Evolutionary conservation across 2,888 invertebrate species (phyloP).

Genomic region (Melanostoma mellinum): DNA sequence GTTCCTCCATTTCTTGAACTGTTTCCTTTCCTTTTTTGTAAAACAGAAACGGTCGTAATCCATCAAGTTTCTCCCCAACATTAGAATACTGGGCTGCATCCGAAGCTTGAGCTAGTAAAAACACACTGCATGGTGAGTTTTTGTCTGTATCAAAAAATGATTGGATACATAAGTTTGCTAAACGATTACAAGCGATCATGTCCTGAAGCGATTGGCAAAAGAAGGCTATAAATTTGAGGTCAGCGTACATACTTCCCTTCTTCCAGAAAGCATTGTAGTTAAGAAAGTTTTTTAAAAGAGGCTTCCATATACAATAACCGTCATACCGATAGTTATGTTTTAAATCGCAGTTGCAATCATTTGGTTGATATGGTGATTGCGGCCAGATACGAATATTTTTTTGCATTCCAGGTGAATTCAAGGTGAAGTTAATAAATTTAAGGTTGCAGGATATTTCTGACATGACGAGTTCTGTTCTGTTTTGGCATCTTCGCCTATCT

Average conservation of each 20-base stretch:
- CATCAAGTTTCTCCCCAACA: slow-evolving; percentile 76
- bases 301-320: slow-evolving; percentile 79
- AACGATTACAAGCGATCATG: slow-evolving; percentile 85
- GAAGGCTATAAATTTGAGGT: slow-evolving; percentile 80
- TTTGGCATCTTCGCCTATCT: slow-evolving; percentile 34
- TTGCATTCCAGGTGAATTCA: slow-evolving; percentile 53
- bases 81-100: slow-evolving; percentile 79
- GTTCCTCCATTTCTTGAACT: slow-evolving; percentile 66
- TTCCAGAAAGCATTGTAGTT: slow-evolving; percentile 79
- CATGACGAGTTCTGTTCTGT: slow-evolving; percentile 27
- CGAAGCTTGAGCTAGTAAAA: slow-evolving; percentile 79
- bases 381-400: slow-evolving; percentile 71
- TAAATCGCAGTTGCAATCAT: slow-evolving; percentile 77
- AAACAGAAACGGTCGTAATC: slow-evolving; percentile 79
- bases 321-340: slow-evolving; percentile 78
- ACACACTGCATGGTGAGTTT: slow-evolving; percentile 82
- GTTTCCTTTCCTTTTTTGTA: slow-evolving; percentile 78
- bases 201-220: slow-evolving; percentile 81
- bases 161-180: slow-evolving; percentile 87
- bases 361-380: slow-evolving; percentile 54
- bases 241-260: slow-evolving; percentile 74
- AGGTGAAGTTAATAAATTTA: slow-evolving; percentile 77
- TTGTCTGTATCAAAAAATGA: slow-evolving; percentile 83
- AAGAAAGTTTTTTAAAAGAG: slow-evolving; percentile 78
- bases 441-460: slow-evolving; percentile 74